Base-by-base conservation (phyloP, 2,113 vertebrate genomes). In the Ceyx melanurus region DNA sequence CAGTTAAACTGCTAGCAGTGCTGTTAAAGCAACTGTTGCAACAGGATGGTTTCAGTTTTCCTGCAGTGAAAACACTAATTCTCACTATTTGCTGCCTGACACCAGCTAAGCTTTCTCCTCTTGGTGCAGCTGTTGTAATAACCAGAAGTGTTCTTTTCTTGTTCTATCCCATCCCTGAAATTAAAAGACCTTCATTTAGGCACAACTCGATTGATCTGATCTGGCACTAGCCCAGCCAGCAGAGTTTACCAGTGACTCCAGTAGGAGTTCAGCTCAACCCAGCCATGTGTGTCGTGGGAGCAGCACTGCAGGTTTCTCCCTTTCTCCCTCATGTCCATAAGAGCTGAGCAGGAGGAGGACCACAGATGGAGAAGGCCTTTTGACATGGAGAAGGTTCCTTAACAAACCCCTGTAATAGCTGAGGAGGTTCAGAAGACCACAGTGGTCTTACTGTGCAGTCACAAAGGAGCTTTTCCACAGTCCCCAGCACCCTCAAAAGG, bases 121-220 rank as follows among this genome's bases (percentile, higher is more conserved):
- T 90, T 80, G 2, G 1, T 74, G 56, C 50, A 70, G 31, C 50
- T 66, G 28, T 45, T 80, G 73, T 81, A 77, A 86, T 83, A 90
- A 86, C 15, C 16, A 88, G 60, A 81, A 56, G 4, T 74, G 60
- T 86, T 93, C 35, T 64, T 64, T 90, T 93, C 94, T 70, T 93
- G 88, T 86, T 80, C n/a, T 40, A 77, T 54, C 29, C 37, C 70
- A 77, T 42, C 17, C 13, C 64, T 82, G 57, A 88, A 86, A 82
- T 82, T 61, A 93, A 67, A 71, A 35, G 5, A 5, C 45, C 85
- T 90, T 88, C 54, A 79, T 3, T 82, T 82, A 90, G 67, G 23
- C n/a, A 60, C 45, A 57, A 2, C 26, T 53, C 12, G n/a, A 28
- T 45, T 35, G 79, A 91, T 93, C 90, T 90, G 82, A 93, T 88